These are phyloP conservation scores for Metopolophium dirhodum DNA, from an alignment of 1,140 invertebrate species.

Conservation along the genomic window DNA sequence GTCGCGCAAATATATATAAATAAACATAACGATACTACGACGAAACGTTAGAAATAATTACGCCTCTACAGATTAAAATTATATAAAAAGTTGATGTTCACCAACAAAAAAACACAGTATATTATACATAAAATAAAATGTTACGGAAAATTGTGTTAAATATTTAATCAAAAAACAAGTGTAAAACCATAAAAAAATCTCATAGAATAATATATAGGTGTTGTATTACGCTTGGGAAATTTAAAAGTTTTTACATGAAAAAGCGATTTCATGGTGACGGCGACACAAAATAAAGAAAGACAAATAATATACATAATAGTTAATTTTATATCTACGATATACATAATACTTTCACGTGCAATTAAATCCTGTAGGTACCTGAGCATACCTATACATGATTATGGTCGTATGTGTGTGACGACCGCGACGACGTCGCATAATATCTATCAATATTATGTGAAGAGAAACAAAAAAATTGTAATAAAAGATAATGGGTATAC, in stretches of 20 bases:
- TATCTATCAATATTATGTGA: neutral
- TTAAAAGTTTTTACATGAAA: slow-evolving; percentile 42
- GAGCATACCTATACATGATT: neutral
- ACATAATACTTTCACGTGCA: neutral
- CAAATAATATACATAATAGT: neutral
- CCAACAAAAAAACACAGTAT: neutral
- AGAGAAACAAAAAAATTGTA: neutral
- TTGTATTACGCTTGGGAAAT: slow-evolving; percentile 45
- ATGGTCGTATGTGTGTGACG: neutral
- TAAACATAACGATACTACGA: neutral
- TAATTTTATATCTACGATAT: neutral
- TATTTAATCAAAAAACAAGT: slow-evolving; percentile 40
- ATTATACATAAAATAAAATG: neutral
- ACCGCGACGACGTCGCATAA: neutral
- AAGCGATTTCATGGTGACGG: slow-evolving; percentile 23
- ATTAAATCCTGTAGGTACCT: neutral
- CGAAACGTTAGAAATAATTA: neutral
- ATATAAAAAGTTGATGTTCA: neutral
- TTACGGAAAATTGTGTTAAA: slow-evolving; percentile 9
- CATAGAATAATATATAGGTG: slow-evolving; percentile 21
- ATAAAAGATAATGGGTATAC: neutral
- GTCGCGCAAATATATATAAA: neutral
- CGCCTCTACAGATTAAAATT: neutral
- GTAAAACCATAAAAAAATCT: slow-evolving; percentile 13
- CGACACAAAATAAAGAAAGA: neutral